Evolutionary conservation across 2,888 invertebrate species (phyloP), one percentile per base, ranked within the genome.

Genomic region (Limnephilus auricula): DNA sequence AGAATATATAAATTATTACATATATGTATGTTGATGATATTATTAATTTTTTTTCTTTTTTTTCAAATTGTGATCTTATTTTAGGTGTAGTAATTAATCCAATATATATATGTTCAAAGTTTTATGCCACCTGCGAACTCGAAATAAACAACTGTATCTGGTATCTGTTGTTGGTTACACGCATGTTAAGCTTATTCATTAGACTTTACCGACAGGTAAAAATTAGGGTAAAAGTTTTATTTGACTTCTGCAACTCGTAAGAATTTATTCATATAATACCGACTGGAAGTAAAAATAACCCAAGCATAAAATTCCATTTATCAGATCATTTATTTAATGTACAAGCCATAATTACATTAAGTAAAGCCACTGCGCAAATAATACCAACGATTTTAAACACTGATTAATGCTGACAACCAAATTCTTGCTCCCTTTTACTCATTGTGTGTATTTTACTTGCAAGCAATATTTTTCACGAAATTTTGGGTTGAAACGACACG

Each of bases 311-410:
- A 65, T 65, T 65, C 9, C 65, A 65, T 65, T 65, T 65, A 65
- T n/a, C 65, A 65, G 65, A 65, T 65, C 65, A 65, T 65, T 65
- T 65, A 65, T 65, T 65, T 65, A 65, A 65, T 65, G n/a, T 65
- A 25, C 65, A 65, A 65, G 25, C 65, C 25, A 5, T 65, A n/a
- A 65, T 65, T 25, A n/a, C 65, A 25, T n/a, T n/a, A 65, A 65
- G 65, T 65, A 65, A n/a, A 65, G 65, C 25, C 65, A 25, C 25
- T 25, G 6, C 65, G 65, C 25, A 65, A 65, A 65, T 1, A 6
- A 9, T 1, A n/a, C 6, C 25, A 4, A 65, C 6, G 25, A 25
- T 25, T 65, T 65, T n/a, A 25, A 9, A 65, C 9, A 65, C 65
- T 25, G 65, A 65, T 65, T 25, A 25, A 65, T n/a, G 6, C 9